phyloP scores from a whole-genome alignment of 2,113 vertebrate species.

The Sciurus niger region DNA sequence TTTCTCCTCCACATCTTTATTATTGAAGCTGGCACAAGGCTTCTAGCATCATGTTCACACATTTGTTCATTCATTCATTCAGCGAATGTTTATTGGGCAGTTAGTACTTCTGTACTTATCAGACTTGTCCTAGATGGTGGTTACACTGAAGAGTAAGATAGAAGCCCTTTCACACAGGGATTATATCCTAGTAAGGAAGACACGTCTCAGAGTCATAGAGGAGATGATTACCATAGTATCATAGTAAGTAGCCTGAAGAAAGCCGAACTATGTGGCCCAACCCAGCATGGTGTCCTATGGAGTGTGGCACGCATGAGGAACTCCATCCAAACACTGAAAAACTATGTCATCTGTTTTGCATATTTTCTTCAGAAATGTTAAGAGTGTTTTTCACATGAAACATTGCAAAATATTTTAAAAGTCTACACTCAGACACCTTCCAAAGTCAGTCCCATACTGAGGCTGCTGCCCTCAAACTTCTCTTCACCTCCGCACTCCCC shows the following conservation, averaged over 20 bases:
- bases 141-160: not conserved
- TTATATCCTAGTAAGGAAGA: not conserved
- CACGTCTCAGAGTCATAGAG: not conserved
- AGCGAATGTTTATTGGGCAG: not conserved
- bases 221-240: not conserved
- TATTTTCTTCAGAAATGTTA: not conserved
- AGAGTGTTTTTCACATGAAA: not conserved
- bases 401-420: not conserved
- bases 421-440: not conserved
- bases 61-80: not conserved
- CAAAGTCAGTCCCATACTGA: not conserved
- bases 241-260: not conserved
- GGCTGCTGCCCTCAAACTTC: not conserved
- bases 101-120: not conserved
- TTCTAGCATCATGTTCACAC: not conserved
- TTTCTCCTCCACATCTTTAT: not conserved
- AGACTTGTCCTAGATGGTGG: not conserved
- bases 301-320: not conserved
- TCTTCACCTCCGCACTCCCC: not conserved
- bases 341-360: not conserved
- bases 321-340: not conserved
- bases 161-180: not conserved
- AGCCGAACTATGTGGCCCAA: not conserved
- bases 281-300: not conserved
- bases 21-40: conserved; percentile 7